These are phyloP conservation scores for Epistrophe eligans DNA, from an alignment of 2,888 invertebrate species.

Conservation along the genomic window DNA sequence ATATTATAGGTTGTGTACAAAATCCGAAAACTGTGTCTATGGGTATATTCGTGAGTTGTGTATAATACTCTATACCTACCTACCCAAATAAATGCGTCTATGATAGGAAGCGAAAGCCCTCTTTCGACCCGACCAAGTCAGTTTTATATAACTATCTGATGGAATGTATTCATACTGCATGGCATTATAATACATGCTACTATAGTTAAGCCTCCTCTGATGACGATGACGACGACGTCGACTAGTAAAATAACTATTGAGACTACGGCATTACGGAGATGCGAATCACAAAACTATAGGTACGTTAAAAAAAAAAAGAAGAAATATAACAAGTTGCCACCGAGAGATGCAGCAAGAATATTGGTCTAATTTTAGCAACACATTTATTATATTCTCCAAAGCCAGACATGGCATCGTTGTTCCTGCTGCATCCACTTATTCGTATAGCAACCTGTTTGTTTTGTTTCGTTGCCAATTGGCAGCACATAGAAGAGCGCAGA, in stretches of 20 bases:
- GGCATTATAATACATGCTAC: conserved; percentile 48
- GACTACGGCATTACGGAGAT: conserved; percentile 9
- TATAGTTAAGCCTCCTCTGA: conserved; percentile 30
- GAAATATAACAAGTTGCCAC: conserved; percentile 10
- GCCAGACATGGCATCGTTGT: conserved; percentile 47
- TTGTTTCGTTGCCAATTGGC: conserved; percentile 52
- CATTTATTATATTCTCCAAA: conserved; percentile 69
- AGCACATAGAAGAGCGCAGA: conserved; percentile 13
- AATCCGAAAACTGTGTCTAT: conserved; percentile 68
- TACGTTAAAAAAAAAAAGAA: not conserved
- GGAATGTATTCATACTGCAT: not conserved
- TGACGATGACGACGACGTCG: conserved; percentile 10
- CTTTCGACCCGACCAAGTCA: conserved; percentile 38
- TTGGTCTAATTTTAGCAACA: conserved; percentile 68
- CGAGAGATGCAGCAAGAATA: conserved; percentile 53
- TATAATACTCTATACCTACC: not conserved
- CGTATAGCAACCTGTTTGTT: conserved; percentile 72
- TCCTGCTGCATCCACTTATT: conserved; percentile 63
- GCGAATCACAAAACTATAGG: not conserved
- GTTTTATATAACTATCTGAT: conserved; percentile 35
- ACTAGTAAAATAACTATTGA: conserved; percentile 21
- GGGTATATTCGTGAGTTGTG: conserved; percentile 26
- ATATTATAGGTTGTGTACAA: conserved; percentile 55
- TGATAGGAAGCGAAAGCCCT: conserved; percentile 24
- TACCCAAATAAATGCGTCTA: conserved; percentile 16